Base-by-base conservation (phyloP, 1,140 invertebrate species). In the Hycleus cichorii region DNA sequence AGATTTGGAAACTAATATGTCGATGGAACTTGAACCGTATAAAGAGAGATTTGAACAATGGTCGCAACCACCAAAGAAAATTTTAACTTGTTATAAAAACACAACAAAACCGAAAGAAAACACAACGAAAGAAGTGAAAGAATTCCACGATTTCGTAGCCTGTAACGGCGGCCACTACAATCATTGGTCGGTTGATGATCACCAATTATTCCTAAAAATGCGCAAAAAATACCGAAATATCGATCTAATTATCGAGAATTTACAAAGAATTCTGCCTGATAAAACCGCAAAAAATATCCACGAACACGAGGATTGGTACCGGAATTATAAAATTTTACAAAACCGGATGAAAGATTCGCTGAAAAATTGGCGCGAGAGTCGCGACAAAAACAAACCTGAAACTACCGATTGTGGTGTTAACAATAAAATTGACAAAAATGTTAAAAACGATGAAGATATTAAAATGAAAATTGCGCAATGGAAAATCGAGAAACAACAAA, bases 161-260 rank as follows among this genome's bases (percentile, higher is more conserved):
- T 65, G 65, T 53, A 75, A 65, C 55, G 64, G 62, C 42, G 77
- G 76, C 40, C 74, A 74, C 45, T 73, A 76, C 55, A 76, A 77
- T 11, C 76, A 78, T 27, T 80, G 79, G 79, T 66, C 73, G 39
- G 72, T 72, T 64, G 77, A 78, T 51, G 74, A 78, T 60, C 77
- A 80, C 56, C 73, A 74, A 42, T 60, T 76, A 48, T 80, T 80
- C 66, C 58, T 76, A 32, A 73, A 73, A 64, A 66, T 70, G 38
- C 75, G 74, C 69, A 67, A 67, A 47, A 78, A 76, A 67, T 66
- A 74, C 63, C 75, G 74, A 64, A 48, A 64, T 45, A 11, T 52
- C 10, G 47, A 69, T 7, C 58, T 69, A 48, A 12, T 69, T 6
- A 32, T 62, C 3, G 39, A 62, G 44, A 27, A 58, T 40, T 39